Conservation (phyloP, 2,888 invertebrate genomes). For the Bombylius major region DNA sequence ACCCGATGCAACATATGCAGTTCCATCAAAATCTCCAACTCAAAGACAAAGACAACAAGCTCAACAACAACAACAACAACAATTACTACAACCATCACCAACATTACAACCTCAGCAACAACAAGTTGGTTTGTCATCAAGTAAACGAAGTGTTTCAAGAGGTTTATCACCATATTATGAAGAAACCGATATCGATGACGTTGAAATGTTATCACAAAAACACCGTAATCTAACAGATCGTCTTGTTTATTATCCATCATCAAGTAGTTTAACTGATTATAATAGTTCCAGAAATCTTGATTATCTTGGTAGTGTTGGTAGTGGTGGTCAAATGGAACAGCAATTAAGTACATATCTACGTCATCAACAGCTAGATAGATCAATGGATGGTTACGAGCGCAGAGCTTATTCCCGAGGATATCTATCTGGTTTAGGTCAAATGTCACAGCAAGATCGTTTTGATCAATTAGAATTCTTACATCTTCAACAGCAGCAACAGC, state of each 20-base stretch:
- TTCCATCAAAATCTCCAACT: background rate
- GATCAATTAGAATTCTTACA: slow-evolving; percentile 9
- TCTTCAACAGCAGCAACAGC: slow-evolving; percentile 10
- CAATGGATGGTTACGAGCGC: slow-evolving; percentile 1
- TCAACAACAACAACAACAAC: background rate
- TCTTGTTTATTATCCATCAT: slow-evolving; percentile 63
- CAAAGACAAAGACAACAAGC: background rate
- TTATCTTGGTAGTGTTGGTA: slow-evolving; percentile 13
- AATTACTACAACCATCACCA: background rate
- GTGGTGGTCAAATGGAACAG: slow-evolving; percentile 12
- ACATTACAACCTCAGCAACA: background rate
- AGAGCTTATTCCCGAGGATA: background rate
- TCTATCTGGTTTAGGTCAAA: background rate
- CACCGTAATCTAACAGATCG: slow-evolving; percentile 53
- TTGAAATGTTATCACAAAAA: slow-evolving; percentile 19
- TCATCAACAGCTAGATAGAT: background rate
- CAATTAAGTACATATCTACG: background rate
- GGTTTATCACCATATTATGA: slow-evolving; percentile 13
- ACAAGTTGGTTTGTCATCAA: background rate
- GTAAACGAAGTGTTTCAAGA: background rate
- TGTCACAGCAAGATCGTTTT: slow-evolving; percentile 12
- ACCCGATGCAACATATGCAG: background rate
- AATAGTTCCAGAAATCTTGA: slow-evolving; percentile 31
- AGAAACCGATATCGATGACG: slow-evolving; percentile 22
- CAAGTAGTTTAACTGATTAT: slow-evolving; percentile 37